These are phyloP conservation scores for Thyatira batis DNA, from an alignment of 2,888 invertebrate genomes.

Conservation along the genomic window DNA sequence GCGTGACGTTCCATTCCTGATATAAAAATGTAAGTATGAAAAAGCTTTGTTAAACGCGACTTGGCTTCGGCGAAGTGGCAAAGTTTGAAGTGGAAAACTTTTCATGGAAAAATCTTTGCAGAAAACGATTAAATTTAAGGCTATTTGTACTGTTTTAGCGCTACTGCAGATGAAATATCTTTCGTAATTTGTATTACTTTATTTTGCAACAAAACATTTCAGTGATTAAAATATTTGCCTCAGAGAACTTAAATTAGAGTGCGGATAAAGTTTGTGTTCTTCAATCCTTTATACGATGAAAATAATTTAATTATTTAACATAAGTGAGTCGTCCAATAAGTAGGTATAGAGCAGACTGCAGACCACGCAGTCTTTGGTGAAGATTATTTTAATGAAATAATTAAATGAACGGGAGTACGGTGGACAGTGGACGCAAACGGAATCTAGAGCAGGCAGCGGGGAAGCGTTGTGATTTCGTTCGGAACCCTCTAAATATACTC, in stretches of 20 bases:
- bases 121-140: constrained; percentile 78
- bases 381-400: constrained; percentile 75
- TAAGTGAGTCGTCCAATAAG: constrained; percentile 34
- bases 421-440: constrained; percentile 60
- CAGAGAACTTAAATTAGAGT: constrained; percentile 28
- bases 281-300: constrained; percentile 30
- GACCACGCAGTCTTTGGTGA: constrained; percentile 53
- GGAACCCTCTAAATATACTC: constrained; percentile 12
- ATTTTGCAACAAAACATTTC: constrained; percentile 34
- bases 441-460: constrained; percentile 59
- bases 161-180: constrained; percentile 51
- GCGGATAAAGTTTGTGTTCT: background rate
- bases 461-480: constrained; percentile 59
- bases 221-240: constrained; percentile 22
- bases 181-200: constrained; percentile 40
- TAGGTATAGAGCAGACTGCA: constrained; percentile 43
- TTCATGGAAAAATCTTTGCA: constrained; percentile 78
- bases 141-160: constrained; percentile 73
- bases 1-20: constrained; percentile 79
- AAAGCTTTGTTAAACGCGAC: constrained; percentile 81
- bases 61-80: constrained; percentile 78
- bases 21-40: constrained; percentile 81
- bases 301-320: constrained; percentile 33
- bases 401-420: constrained; percentile 64
- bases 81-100: constrained; percentile 82